Percentiles rank a stretch among this genome's conserved stretches.
phyloP scores from a whole-genome alignment of 2,888 invertebrate species.

The Thera obeliscata region DNA sequence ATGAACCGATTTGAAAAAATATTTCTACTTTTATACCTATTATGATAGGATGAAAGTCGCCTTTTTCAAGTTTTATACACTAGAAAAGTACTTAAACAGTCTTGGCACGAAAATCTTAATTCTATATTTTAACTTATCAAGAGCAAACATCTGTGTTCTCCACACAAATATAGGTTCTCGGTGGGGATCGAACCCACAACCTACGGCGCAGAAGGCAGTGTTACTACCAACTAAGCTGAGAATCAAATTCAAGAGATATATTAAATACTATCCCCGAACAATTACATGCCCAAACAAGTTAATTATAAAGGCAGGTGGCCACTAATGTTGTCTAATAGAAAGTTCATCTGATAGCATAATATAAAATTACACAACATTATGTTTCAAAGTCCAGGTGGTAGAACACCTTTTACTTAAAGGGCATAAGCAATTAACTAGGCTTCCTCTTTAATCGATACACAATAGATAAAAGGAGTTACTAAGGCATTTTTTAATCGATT shows the following conservation, averaged over 20 bases:
- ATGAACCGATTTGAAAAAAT: too few species aligned
- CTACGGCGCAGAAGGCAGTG: too few species aligned
- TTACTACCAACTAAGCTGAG: too few species aligned
- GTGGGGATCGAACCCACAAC: too few species aligned
- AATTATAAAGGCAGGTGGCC: conserved; percentile 15
- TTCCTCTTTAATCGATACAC: conserved; percentile 13
- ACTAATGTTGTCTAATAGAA: conserved; percentile 5
- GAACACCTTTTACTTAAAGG: conserved; percentile 25
- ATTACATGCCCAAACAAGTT: conserved; percentile 9
- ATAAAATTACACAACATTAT: conserved; percentile 4
- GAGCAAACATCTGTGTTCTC: too few species aligned
- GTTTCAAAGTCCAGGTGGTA: conserved; percentile 11
- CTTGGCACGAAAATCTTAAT: too few species aligned
- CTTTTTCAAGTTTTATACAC: too few species aligned
- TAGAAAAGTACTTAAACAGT: too few species aligned
- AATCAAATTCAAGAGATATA: neutral
- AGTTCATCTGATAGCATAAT: neutral
- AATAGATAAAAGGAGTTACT: neutral
- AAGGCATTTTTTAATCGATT: neutral
- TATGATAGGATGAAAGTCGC: too few species aligned
- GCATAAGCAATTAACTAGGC: conserved; percentile 17
- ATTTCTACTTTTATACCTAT: too few species aligned
- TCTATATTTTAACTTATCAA: too few species aligned
- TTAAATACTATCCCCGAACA: conserved; percentile 1
- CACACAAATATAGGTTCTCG: too few species aligned